phyloP scores from a whole-genome alignment of 2,797 vertebrate genomes.

The Ptychobarbus kaznakovi region DNA sequence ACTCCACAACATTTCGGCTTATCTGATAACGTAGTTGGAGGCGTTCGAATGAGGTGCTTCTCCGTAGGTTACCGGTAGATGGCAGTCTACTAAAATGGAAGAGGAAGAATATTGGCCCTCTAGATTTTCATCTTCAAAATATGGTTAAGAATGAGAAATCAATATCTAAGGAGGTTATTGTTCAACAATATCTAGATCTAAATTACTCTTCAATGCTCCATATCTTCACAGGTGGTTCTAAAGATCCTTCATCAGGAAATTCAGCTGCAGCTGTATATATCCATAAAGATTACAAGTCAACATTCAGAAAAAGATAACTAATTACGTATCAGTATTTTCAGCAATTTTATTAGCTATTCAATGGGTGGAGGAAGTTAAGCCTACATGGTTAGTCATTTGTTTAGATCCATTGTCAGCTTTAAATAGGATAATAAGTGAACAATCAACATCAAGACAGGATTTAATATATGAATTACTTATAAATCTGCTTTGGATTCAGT shows the following conservation, averaged over 20 bases:
- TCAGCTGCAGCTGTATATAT: neutral
- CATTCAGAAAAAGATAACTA: neutral
- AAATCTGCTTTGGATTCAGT: neutral
- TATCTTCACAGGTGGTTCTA: neutral
- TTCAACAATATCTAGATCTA: neutral
- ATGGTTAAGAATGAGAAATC: neutral
- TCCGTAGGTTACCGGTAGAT: constrained; percentile 6
- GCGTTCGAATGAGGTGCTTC: neutral
- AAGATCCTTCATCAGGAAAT: neutral
- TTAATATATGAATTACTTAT: neutral
- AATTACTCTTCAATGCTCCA: neutral
- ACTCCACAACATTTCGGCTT: neutral
- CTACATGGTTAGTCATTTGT: neutral
- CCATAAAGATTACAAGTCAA: neutral
- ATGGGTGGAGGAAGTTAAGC: neutral
- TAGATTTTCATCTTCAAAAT: neutral
- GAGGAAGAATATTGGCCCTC: constrained; percentile 25
- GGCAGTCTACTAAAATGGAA: constrained; percentile 15
- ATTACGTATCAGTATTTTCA: neutral
- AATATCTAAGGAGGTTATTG: neutral
- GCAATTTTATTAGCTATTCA: neutral
- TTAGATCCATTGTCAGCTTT: neutral
- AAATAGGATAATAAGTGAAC: neutral
- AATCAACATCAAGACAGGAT: neutral
- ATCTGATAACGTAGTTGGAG: too few species aligned